Percentiles rank a stretch among this genome's conserved stretches.
Conservation (phyloP, 2,797 vertebrate species). For the Philypnodon macrostomus region DNA sequence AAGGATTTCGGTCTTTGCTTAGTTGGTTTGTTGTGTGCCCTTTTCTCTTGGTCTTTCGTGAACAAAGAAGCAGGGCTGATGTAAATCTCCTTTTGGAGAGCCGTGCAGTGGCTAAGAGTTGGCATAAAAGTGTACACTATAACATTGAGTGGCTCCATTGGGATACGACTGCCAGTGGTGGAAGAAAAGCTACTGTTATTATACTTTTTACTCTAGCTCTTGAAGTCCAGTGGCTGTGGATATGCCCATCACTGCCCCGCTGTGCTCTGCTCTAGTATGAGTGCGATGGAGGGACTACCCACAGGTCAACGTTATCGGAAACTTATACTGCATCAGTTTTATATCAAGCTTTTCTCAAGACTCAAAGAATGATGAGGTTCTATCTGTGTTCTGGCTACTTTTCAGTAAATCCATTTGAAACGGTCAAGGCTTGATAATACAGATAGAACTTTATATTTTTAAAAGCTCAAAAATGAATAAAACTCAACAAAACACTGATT, state of each 20-base stretch:
- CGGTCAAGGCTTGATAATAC: too few relatives aligned
- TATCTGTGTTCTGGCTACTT: too few relatives aligned
- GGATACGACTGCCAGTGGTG: slow-evolving; percentile 48
- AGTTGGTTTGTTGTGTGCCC: slow-evolving; percentile 69
- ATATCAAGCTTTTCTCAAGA: too few relatives aligned
- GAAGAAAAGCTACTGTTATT: slow-evolving; percentile 49
- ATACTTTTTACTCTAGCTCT: slow-evolving; percentile 34
- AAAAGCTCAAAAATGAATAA: too few relatives aligned
- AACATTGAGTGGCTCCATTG: slow-evolving; percentile 49
- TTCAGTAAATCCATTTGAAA: too few relatives aligned
- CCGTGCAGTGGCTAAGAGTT: slow-evolving; percentile 47
- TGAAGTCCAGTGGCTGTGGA: slow-evolving; percentile 42
- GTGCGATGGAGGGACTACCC: slow-evolving; percentile 15
- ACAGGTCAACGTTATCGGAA: slow-evolving; percentile 29
- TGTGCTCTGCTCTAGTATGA: slow-evolving; percentile 41
- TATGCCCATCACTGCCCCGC: slow-evolving; percentile 34
- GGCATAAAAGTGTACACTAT: slow-evolving; percentile 57
- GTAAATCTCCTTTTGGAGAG: slow-evolving; percentile 59
- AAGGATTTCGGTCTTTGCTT: slow-evolving; percentile 59
- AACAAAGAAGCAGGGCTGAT: slow-evolving; percentile 53
- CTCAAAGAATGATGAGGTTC: too few relatives aligned
- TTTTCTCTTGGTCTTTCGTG: slow-evolving; percentile 58
- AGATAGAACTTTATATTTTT: too few relatives aligned
- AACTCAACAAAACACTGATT: too few relatives aligned
- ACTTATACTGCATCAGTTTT: slow-evolving; percentile 32